Evolutionary conservation across 2,797 vertebrate species (phyloP), one percentile per base, ranked within the genome.

Genomic region (Podarcis lilfordi): DNA sequence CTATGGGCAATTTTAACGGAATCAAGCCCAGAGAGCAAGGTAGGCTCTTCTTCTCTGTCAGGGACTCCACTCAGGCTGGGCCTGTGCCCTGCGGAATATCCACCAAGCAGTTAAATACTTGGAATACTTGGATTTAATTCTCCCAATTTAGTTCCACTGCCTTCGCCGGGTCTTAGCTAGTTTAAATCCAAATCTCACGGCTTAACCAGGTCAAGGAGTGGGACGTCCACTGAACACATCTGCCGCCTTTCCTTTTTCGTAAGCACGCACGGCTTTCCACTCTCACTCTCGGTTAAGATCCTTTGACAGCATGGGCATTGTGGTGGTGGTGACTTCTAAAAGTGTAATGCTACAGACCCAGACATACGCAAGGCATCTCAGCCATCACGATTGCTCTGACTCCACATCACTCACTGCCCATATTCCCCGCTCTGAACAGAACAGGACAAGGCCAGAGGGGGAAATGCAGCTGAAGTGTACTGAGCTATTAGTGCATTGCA

Each of bases 401-500:
- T 93, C 91, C 93, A 86, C 85, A 88, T 92, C 89, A 72, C 91
- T 95, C 89, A 91, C 88, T 93, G 90, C 82, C 92, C 90, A 90
- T 90, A 92, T 89, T 92, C 84, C 25, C 80, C 86, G 86, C 86
- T 86, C 87, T 88, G 78, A 93, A 90, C 89, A 92, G 84, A 94
- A 92, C 92, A 5, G 32, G 90, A 91, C 82, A 93, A 93, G 88
- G 92, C 93, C 90, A 84, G 89, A 43, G 90, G 90, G 94, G 27
- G 6, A 95, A 92, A 95, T 64, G 82, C 17, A 91, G 35, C 90
- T 87, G 82, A 91, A 9, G 15, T 89, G 86, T 91, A 92, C 88
- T 74, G 93, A 94, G 87, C 89, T 91, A 89, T 94, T 93, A 94
- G 95, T 92, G 95, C 94, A 95, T 89, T n/a, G 55, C 84, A 87